phyloP scores from a whole-genome alignment of 2,888 invertebrate species.

The Epistrophe grossulariae region DNA sequence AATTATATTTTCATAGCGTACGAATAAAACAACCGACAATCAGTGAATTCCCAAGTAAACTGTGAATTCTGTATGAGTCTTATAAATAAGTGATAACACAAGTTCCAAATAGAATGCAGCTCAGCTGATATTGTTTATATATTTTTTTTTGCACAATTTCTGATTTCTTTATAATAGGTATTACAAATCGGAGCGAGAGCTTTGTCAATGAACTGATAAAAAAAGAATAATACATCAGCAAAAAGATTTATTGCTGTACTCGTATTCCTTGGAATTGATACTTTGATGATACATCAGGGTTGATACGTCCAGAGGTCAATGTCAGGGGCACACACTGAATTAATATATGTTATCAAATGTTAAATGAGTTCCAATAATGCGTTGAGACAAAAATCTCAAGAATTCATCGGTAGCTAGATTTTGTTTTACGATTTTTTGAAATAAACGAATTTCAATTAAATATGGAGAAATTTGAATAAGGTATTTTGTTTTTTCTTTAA shows the following conservation, averaged over 20 bases:
- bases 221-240: neutral
- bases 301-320: conserved; percentile 5
- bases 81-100: conserved; percentile 45
- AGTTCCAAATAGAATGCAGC: conserved; percentile 25
- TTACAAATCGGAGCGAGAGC: neutral
- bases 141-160: conserved; percentile 19
- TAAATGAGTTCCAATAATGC: neutral
- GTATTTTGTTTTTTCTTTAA: too few relatives aligned
- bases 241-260: neutral
- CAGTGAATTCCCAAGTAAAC: conserved; percentile 51
- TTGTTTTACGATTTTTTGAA: too few relatives aligned
- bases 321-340: conserved; percentile 20
- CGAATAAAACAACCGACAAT: conserved; percentile 54
- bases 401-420: too few relatives aligned
- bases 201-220: conserved; percentile 33
- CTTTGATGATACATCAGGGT: neutral
- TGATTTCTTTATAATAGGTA: neutral
- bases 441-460: too few relatives aligned
- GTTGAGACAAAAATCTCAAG: too few relatives aligned
- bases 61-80: conserved; percentile 32
- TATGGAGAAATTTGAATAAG: too few relatives aligned
- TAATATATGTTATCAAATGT: conserved; percentile 14
- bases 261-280: neutral
- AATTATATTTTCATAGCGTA: conserved; percentile 33
- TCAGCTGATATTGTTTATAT: conserved; percentile 38